Percentiles rank a stretch among this genome's conserved stretches.
phyloP scores from a whole-genome alignment of 64 coral and sea anemone genomes.

The Pocillopora damicornis region DNA sequence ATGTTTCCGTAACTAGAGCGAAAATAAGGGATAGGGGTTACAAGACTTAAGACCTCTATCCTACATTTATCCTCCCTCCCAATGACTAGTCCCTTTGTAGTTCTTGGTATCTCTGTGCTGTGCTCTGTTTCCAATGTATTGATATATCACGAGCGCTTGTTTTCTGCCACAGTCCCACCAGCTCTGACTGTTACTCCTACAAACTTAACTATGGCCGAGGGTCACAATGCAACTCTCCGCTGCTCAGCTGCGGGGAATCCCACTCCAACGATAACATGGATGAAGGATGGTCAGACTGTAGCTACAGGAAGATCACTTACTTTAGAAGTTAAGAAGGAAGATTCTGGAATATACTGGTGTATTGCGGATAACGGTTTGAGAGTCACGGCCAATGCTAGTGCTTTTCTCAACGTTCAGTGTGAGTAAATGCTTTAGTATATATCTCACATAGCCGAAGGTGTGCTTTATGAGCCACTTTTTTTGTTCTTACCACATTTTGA shows the following conservation, averaged over 20 bases:
- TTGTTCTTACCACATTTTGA: too few species aligned
- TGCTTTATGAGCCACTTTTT: too few species aligned
- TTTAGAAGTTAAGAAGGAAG: background rate
- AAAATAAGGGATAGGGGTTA: too few species aligned
- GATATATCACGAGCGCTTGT: background rate
- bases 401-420: slow-evolving; percentile 5
- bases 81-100: too few species aligned
- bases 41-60: too few species aligned
- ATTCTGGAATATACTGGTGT: background rate
- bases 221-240: background rate
- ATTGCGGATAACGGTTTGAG: background rate
- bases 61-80: too few species aligned
- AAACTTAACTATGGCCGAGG: background rate
- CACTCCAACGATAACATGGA: background rate
- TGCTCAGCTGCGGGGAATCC: background rate
- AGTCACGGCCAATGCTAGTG: background rate
- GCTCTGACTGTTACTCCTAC: background rate
- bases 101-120: too few species aligned
- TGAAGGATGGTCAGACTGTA: background rate
- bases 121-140: too few species aligned
- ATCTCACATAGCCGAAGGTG: too few species aligned
- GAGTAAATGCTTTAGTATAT: background rate
- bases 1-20: too few species aligned
- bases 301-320: background rate
- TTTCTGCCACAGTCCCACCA: background rate